These are phyloP conservation scores for Trematomus bernacchii DNA, from an alignment of 2,797 vertebrate genomes.

Conservation along the genomic window DNA sequence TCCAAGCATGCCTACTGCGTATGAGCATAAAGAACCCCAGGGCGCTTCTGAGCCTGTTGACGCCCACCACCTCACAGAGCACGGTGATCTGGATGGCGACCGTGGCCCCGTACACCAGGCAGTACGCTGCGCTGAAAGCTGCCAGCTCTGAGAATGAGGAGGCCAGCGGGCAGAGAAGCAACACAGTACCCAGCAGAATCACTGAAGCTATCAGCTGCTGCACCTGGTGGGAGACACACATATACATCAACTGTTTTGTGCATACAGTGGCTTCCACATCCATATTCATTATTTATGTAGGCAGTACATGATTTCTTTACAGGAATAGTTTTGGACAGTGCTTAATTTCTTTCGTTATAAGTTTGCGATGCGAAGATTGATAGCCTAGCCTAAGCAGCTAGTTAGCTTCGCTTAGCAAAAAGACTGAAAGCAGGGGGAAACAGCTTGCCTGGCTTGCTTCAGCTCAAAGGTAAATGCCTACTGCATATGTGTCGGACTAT, in stretches of 20 bases:
- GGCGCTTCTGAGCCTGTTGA: slow-evolving; percentile 80
- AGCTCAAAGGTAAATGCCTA: background rate
- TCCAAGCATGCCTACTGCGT: slow-evolving; percentile 83
- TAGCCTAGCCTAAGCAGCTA: background rate
- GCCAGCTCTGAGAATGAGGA: slow-evolving; percentile 76
- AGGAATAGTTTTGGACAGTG: background rate
- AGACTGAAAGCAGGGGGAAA: background rate
- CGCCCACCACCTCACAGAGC: slow-evolving; percentile 82
- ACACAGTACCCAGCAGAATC: slow-evolving; percentile 73
- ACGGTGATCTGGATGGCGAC: slow-evolving; percentile 85
- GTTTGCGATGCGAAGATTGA: background rate
- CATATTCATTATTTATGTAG: background rate
- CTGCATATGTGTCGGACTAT: background rate
- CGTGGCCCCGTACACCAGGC: slow-evolving; percentile 81
- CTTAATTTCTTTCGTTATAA: background rate
- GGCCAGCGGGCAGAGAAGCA: slow-evolving; percentile 83
- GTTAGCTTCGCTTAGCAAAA: slow-evolving; percentile 9
- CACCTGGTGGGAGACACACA: slow-evolving; percentile 54
- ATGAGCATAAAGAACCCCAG: slow-evolving; percentile 87
- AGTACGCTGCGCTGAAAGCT: slow-evolving; percentile 78
- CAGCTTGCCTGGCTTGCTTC: background rate
- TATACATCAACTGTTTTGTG: background rate
- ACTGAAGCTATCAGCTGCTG: slow-evolving; percentile 79
- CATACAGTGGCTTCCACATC: background rate
- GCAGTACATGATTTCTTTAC: background rate